Conservation (phyloP, 2,797 vertebrate genomes). For the Rhodeus uyekii region DNA sequence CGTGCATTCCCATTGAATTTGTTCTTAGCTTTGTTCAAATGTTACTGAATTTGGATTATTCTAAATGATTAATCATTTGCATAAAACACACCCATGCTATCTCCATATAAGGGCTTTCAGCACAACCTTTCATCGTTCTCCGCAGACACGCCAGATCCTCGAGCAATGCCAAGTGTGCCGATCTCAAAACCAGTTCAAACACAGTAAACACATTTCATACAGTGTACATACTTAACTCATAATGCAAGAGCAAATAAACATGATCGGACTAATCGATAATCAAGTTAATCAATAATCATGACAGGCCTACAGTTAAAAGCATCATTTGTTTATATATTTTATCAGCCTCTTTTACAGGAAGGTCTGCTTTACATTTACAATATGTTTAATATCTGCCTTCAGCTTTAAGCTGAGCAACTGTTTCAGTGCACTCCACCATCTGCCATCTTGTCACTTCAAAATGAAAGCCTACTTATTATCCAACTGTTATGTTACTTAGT, state of each 20-base stretch:
- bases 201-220: not conserved
- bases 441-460: slow-evolving; percentile 48
- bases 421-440: slow-evolving; percentile 62
- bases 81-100: not conserved
- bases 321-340: not conserved
- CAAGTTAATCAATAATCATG: not conserved
- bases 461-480: slow-evolving; percentile 10
- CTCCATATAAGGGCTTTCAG: not conserved
- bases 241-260: too few relatives aligned
- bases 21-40: not conserved
- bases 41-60: not conserved
- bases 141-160: not conserved
- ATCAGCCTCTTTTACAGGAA: too few relatives aligned
- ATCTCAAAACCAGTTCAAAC: not conserved
- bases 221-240: too few relatives aligned
- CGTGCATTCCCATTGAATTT: not conserved
- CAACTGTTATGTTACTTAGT: slow-evolving; percentile 5
- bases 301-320: not conserved
- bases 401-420: slow-evolving; percentile 59
- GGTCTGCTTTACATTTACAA: not conserved
- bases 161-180: not conserved
- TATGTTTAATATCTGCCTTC: slow-evolving; percentile 15
- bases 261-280: too few relatives aligned
- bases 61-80: not conserved
- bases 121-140: not conserved